Evolutionary conservation across 2,113 vertebrate genomes (phyloP), one percentile per base, ranked within the genome.

Genomic region (Gopherus flavomarginatus): DNA sequence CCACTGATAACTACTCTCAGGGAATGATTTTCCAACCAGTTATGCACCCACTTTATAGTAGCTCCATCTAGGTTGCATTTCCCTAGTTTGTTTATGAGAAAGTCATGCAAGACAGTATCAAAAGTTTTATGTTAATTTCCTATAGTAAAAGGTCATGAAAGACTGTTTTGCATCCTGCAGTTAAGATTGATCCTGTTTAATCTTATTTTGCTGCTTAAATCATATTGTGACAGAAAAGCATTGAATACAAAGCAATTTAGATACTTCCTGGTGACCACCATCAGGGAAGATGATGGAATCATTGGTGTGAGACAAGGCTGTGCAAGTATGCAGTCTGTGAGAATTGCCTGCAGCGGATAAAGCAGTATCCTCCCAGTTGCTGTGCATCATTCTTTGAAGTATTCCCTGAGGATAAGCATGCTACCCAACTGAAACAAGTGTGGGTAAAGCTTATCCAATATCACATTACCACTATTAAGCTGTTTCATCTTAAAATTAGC

Each of bases 341-440:
- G 96, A 96, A 96, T 79, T 92, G 94, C 87, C 97, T 93, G 81
- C 88, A 88, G 81, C 69, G 86, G 93, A 93, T 87, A 92, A 96
- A 96, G 94, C 86, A 31, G 80, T 50, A 94, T 96, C 93, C 93
- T 96, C 92, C 92, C 96, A 75, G 82, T 90, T 95, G 90, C 95
- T 95, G 50, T 96, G 90, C 83, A 31, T 96, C 94, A 95, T 89
- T 91, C 95, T 98, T 97, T 97, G 98, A 98, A 97, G 96, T 85
- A 88, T 93, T 97, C 97, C 97, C 98, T 77, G 1, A 90, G 92
- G 97, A 97, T 91, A 22, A 65, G 83, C 94, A 49, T 10, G 26
- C 49, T 84, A 95, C 52, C 82, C 94, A 86, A 78, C 56, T 97
- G 92, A 97, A 98, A 91, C 90, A 92, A 97, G 95, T 79, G 86